These are phyloP conservation scores for Epizoanthus ramosus DNA, from an alignment of 92 coral and sea anemone genomes.

Conservation along the genomic window DNA sequence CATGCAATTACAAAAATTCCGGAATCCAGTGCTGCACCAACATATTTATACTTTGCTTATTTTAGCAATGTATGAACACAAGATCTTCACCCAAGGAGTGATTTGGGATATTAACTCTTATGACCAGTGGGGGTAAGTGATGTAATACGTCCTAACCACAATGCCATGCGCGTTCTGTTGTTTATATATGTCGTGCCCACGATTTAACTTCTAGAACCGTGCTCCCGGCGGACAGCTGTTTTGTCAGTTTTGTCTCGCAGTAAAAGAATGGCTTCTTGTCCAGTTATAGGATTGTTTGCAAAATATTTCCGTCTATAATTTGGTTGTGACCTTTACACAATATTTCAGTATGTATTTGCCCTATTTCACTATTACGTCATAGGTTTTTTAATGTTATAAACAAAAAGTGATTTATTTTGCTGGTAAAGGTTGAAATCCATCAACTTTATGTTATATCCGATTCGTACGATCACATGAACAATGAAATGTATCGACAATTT, in stretches of 20 bases:
- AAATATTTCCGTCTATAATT: no score
- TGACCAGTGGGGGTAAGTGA: conserved; percentile 97
- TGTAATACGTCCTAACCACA: not conserved
- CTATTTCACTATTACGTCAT: no score
- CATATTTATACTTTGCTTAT: not conserved
- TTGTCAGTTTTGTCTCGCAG: not conserved
- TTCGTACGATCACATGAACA: no score
- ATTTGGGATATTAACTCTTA: conserved; percentile 94
- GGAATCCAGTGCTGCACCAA: not conserved
- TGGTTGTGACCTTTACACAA: no score
- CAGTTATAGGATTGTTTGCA: no score
- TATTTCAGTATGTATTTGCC: no score
- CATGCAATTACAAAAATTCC: not conserved
- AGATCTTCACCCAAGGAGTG: conserved; percentile 95
- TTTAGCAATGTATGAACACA: conserved; percentile 96
- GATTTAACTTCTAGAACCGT: not conserved
- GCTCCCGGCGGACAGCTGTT: not conserved
- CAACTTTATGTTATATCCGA: no score
- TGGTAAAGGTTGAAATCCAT: no score
- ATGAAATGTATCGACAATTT: no score
- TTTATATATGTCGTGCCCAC: not conserved
- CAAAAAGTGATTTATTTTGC: no score
- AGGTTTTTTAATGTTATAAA: no score
- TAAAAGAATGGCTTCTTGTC: no score
- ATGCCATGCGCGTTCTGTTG: not conserved